Evolutionary conservation across 2,888 invertebrate genomes (phyloP), one percentile per base, ranked within the genome.

Genomic region (Caenorhabditis sp.): DNA sequence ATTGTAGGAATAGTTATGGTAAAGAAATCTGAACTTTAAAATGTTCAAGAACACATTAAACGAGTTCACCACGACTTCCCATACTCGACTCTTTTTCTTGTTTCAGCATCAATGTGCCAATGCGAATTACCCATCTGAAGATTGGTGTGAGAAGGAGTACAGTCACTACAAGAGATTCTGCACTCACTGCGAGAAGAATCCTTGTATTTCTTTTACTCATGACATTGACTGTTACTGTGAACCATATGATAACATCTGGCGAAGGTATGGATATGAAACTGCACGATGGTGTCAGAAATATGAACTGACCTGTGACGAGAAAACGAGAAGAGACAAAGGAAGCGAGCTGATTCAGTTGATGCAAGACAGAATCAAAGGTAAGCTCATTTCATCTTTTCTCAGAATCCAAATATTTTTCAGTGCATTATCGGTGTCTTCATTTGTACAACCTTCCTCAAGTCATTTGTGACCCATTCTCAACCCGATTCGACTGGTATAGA

Each of bases 221-320:
- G 88, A 88, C 64, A 24, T 86, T 22, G 74, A 79, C 26, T 89
- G 89, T 68, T 69, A 76, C 10, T 89, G 89, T 77, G 89, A 89
- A 49, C 89, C 89, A 2, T 80, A 80, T 47, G 68, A 80, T 47
- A 79, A 70, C 31, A 41, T 80, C 4, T 84, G 81, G 80, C 31
- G 58, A 24, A 47, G 82, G 6, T 77, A 68, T 77, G 88, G 88
- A 2, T 85, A 77, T 44, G 82, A 86, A 41, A 89, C 89, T 8
- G 89, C 89, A 3, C 72, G 86, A n/a, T 89, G 89, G 89, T 89
- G 89, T 79, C 89, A 89, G 49, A 81, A 86, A 38, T 89, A 87
- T 66, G 89, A 89, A 28, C 63, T 89, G 58, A 84, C 84, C 49
- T 89, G 89, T 54, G 85, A 89, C 74, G 87, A 89, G 63, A 86